These are phyloP conservation scores for Tursiops truncatus DNA, from an alignment of 2,113 vertebrate genomes.

Conservation along the genomic window DNA sequence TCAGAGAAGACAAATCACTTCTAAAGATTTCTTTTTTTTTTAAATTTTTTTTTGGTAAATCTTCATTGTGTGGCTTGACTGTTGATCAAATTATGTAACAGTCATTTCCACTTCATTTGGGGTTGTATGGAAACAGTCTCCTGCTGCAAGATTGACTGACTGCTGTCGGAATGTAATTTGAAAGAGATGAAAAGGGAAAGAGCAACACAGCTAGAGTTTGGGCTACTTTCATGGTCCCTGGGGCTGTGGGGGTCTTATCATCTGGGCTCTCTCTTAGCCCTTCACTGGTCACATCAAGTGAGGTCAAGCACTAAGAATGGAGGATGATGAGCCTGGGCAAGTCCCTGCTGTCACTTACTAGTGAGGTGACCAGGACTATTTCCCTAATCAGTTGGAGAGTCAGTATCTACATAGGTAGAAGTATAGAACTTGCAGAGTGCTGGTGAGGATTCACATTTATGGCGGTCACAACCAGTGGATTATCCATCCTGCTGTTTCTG, in stretches of 20 bases:
- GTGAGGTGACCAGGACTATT: not conserved
- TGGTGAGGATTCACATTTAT: not conserved
- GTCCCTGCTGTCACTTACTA: not conserved
- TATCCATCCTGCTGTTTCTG: not conserved
- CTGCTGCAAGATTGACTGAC: not conserved
- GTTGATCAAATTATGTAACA: not conserved
- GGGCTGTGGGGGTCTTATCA: not conserved
- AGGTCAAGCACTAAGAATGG: not conserved
- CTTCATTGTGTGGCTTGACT: not conserved
- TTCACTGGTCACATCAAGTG: not conserved
- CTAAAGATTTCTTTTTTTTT: not conserved
- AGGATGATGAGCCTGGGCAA: not conserved
- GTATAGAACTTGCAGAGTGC: not conserved
- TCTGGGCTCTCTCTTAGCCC: not conserved
- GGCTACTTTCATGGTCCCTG: rapidly evolving
- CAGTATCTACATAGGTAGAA: not conserved
- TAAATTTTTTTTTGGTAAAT: not conserved
- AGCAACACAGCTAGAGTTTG: not conserved
- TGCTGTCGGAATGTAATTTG: not conserved
- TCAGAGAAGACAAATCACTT: not conserved
- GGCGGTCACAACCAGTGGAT: not conserved
- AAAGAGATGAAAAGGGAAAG: not conserved
- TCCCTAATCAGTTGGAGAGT: not conserved
- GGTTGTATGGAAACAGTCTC: not conserved
- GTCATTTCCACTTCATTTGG: not conserved